Evolutionary conservation across 2,113 vertebrate genomes (phyloP).

Genomic region (Rattus norvegicus): GRCr8 NC_086034.1:28508001-28508500

Average conservation of each 20-base stretch:
- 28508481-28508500: neutral
- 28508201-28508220: too few relatives aligned
- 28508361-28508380: neutral
- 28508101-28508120: too few relatives aligned
- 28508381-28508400: neutral
- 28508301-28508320: too few relatives aligned
- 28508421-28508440: neutral
- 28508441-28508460: neutral
- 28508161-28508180: too few relatives aligned
- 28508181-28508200: too few relatives aligned
- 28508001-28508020: slow-evolving; percentile 3
- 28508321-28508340: too few relatives aligned
- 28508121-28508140: too few relatives aligned
- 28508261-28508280: too few relatives aligned
- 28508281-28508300: too few relatives aligned
- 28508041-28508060: neutral
- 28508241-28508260: too few relatives aligned
- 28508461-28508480: neutral
- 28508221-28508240: too few relatives aligned
- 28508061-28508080: neutral
- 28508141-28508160: too few relatives aligned
- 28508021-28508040: neutral
- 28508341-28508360: neutral
- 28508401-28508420: neutral
- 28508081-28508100: neutral